A percentile compares a stretch with the other conserved stretches of the same genome.
Evolutionary conservation across 2,888 invertebrate genomes (phyloP).

Genomic region (Mactromeris polynyma): DNA sequence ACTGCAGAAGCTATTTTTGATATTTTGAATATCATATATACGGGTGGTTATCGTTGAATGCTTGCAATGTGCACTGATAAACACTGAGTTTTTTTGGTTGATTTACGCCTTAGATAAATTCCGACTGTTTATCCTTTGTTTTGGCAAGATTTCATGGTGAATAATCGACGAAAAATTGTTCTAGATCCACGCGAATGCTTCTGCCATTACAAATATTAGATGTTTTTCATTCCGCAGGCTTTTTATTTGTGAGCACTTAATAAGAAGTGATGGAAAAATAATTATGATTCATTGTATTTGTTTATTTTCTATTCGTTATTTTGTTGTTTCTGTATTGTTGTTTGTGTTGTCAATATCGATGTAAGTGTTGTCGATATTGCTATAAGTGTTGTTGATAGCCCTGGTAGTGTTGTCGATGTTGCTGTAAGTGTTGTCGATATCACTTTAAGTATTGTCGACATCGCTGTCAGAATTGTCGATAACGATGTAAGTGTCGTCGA

Average conservation of each 20-base stretch:
- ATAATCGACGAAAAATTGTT: not conserved
- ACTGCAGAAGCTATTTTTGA: not conserved
- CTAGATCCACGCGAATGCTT: not conserved
- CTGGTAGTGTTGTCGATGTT: too few relatives aligned
- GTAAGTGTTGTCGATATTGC: too few relatives aligned
- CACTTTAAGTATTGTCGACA: too few relatives aligned
- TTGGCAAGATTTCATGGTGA: not conserved
- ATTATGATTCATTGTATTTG: not conserved
- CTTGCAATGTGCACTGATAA: not conserved
- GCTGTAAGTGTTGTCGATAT: too few relatives aligned
- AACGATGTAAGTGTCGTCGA: too few relatives aligned
- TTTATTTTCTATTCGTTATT: too few relatives aligned
- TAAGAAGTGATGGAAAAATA: not conserved
- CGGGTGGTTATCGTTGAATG: not conserved
- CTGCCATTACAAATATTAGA: not conserved
- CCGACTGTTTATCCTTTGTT: not conserved
- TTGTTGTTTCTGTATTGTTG: too few relatives aligned
- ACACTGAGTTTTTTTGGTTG: not conserved
- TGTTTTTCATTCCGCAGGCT: not conserved
- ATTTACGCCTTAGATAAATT: slow-evolving; percentile 2
- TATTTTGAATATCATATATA: not conserved
- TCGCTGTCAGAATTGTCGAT: too few relatives aligned
- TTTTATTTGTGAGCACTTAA: not conserved
- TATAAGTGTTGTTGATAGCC: too few relatives aligned
- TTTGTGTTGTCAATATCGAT: too few relatives aligned